Evolutionary conservation across 1,140 invertebrate species (phyloP).

Genomic region (Pogonomyrmex barbatus): DNA sequence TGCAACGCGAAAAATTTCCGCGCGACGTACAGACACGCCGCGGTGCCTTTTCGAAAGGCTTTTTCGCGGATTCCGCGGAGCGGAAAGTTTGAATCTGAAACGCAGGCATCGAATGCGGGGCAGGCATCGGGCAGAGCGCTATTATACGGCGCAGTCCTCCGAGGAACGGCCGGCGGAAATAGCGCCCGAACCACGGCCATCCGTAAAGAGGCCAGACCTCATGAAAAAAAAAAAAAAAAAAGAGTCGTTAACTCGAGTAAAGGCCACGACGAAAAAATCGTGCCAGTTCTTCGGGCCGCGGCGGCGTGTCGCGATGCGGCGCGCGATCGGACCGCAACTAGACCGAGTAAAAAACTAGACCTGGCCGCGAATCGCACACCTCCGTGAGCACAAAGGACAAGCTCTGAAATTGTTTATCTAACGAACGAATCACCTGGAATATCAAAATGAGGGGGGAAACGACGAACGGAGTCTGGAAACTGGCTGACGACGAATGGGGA

Average conservation of each 20-base stretch:
- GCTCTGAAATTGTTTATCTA: constrained; percentile 32
- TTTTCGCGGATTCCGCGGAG: too few relatives aligned
- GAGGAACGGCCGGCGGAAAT: constrained; percentile 37
- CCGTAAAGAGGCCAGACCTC: constrained; percentile 36
- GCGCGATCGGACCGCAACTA: constrained; percentile 75
- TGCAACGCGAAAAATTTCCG: not conserved
- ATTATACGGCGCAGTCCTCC: constrained; percentile 9
- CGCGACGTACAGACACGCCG: not conserved
- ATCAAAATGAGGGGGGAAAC: too few relatives aligned
- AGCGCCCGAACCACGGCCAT: not conserved
- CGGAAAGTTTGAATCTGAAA: not conserved
- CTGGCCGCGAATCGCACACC: constrained; percentile 41
- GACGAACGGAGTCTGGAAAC: too few relatives aligned
- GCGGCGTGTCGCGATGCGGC: constrained; percentile 39
- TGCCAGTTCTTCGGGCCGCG: constrained; percentile 67
- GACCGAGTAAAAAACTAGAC: constrained; percentile 79
- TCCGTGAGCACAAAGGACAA: constrained; percentile 35
- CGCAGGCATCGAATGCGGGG: not conserved
- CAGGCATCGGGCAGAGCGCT: not conserved
- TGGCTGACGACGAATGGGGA: too few relatives aligned
- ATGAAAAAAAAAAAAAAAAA: constrained; percentile 37
- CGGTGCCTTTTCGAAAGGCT: not conserved
- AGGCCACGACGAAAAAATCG: constrained; percentile 67
- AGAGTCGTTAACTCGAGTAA: constrained; percentile 63
- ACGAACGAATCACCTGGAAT: constrained; percentile 18